Evolutionary conservation across 2,888 invertebrate species (phyloP).

Genomic region (Hoplodrina ambigua): DNA sequence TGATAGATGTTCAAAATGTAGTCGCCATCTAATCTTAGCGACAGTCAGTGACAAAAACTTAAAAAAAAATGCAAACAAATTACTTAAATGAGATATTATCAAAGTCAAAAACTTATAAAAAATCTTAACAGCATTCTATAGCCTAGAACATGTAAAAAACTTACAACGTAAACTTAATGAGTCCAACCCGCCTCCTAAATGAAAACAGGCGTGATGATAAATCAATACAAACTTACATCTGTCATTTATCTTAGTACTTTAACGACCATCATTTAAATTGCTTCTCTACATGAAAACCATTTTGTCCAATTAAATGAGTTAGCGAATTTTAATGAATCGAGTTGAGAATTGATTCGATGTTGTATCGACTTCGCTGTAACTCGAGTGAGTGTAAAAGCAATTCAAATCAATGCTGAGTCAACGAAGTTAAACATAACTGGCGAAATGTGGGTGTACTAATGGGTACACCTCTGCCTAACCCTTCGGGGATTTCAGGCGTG

Average conservation of each 20-base stretch:
- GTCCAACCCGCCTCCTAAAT: conserved; percentile 7
- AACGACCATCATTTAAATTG: conserved; percentile 37
- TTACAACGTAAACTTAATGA: background rate
- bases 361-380: conserved; percentile 63
- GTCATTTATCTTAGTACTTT: conserved; percentile 42
- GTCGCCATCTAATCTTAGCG: too few relatives aligned
- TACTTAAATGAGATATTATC: too few relatives aligned
- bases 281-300: conserved; percentile 58
- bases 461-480: too few relatives aligned
- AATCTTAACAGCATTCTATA: too few relatives aligned
- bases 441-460: too few relatives aligned
- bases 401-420: conserved; percentile 63
- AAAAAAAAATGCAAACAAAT: too few relatives aligned
- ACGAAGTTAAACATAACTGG: too few relatives aligned
- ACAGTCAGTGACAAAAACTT: too few relatives aligned
- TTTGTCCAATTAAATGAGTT: conserved; percentile 69
- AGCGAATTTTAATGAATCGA: conserved; percentile 71
- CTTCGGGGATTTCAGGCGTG: too few relatives aligned
- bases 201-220: conserved; percentile 19
- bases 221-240: conserved; percentile 22
- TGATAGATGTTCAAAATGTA: too few relatives aligned
- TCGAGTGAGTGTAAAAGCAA: conserved; percentile 57
- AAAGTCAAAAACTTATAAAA: too few relatives aligned
- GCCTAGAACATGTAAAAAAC: too few relatives aligned
- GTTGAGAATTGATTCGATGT: conserved; percentile 66